Evolutionary conservation across 2,888 invertebrate species (phyloP).

Genomic region (Clanis bilineata): DNA sequence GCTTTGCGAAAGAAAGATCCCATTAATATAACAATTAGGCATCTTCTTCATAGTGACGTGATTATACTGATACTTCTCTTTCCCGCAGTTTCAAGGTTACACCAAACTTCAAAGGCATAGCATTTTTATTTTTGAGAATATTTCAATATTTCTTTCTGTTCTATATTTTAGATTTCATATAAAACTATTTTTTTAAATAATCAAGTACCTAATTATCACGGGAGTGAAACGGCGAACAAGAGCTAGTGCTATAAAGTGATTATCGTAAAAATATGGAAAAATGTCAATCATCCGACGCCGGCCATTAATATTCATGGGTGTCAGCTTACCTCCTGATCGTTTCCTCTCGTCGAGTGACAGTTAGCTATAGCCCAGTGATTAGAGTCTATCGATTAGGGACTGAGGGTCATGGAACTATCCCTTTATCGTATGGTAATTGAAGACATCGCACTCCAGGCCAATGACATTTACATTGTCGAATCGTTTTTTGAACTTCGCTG

Average conservation of each 20-base stretch:
- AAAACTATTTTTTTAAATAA: not conserved
- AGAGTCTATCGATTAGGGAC: not conserved
- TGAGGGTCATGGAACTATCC: not conserved
- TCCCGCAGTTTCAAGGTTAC: no score
- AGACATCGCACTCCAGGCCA: not conserved
- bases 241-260: not conserved
- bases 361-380: not conserved
- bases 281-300: not conserved
- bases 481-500: not conserved
- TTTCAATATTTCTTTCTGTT: no score
- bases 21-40: no score
- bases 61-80: no score
- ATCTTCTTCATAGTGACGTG: no score
- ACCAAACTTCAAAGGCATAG: no score
- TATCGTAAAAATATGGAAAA: not conserved
- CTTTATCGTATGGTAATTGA: not conserved
- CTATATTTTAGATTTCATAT: no score
- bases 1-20: no score
- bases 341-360: not conserved
- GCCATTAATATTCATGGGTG: slow-evolving; percentile 8
- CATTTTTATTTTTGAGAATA: no score
- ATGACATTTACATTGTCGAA: not conserved
- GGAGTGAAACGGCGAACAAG: no score
- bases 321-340: slow-evolving; percentile 1
- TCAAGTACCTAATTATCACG: no score